Evolutionary conservation across 2,888 invertebrate genomes (phyloP), one percentile per base, ranked within the genome.

Genomic region (Heteropelma amictum): DNA sequence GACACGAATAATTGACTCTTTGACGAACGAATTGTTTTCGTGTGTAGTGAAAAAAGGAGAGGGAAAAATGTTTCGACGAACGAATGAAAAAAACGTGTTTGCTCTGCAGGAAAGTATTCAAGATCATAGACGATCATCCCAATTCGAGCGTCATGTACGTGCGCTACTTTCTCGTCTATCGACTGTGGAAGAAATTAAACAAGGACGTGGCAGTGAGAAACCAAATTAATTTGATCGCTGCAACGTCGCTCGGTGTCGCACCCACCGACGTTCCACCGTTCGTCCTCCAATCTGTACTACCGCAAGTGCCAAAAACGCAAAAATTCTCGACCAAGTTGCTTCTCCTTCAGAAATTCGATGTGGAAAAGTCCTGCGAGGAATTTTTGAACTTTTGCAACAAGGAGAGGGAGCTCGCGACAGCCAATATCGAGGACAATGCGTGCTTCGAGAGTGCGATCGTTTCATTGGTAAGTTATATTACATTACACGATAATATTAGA

Each of bases 151-250:
- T 68, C 81, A 86, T 78, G 85, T 89, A 87, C 75, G 82, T 86
- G 70, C 85, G 89, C 47, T 88, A 85, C 65, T 80, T 89, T 72
- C 84, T 89, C 21, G 82, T 84, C 49, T 88, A 86, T 80, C 84
- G 85, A 68, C 80, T 89, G 33, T 89, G 88, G 89, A 87, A 84
- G 71, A 85, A 84, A 72, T 80, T 88, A 35, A 87, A 86, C 77
- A 84, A 77, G 33, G 83, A 85, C 64, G 76, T 78, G 17, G 79
- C 81, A 8, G 81, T 83, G 12, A 86, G 83, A 68, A 81, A 83
- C 78, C 79, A 85, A 53, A 87, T 88, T 75, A 83, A 83, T 54
- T 58, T 81, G 45, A 79, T 72, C 56, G 88, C 88, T 12, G 56
- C 84, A 40, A 73, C 80, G 47, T 81, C 85, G 28, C 79, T 88